phyloP scores from a whole-genome alignment of 2,113 vertebrate genomes.

The Balaeniceps rex region DNA sequence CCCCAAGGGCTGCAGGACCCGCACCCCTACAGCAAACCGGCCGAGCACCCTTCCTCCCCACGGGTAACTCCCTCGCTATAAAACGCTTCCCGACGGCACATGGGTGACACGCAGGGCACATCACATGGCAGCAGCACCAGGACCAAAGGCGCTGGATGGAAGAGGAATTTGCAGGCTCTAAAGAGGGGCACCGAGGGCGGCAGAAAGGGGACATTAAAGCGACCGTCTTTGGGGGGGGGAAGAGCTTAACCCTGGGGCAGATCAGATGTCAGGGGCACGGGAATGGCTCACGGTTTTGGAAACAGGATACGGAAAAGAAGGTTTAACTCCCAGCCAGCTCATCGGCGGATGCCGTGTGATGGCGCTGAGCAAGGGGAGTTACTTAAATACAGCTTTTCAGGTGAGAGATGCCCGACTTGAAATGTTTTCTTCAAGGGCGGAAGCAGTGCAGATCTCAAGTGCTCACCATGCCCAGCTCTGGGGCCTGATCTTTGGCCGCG shows the following conservation, averaged over 20 bases:
- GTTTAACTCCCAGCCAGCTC: neutral
- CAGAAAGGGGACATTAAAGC: no score
- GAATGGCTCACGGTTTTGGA: neutral
- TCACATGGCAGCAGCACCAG: neutral
- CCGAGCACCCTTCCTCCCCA: neutral
- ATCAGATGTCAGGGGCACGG: neutral
- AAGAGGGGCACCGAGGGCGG: neutral
- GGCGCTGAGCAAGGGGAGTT: neutral
- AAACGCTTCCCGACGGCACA: neutral
- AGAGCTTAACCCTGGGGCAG: neutral
- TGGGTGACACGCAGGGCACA: fast-evolving
- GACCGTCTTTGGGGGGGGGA: no score
- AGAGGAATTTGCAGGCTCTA: neutral
- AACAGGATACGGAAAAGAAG: neutral
- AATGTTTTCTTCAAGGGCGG: no score
- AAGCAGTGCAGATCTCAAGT: fast-evolving
- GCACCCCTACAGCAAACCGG: neutral
- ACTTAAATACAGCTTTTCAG: no score
- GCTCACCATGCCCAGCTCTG: neutral
- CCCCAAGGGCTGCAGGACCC: neutral
- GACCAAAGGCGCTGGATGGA: neutral
- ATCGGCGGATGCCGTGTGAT: fast-evolving
- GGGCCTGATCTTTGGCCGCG: neutral
- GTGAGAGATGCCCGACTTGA: neutral
- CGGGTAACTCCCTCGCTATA: neutral